Evolutionary conservation across 64 coral and sea anemone species (phyloP).

Genomic region (Orbicella faveolata): DNA sequence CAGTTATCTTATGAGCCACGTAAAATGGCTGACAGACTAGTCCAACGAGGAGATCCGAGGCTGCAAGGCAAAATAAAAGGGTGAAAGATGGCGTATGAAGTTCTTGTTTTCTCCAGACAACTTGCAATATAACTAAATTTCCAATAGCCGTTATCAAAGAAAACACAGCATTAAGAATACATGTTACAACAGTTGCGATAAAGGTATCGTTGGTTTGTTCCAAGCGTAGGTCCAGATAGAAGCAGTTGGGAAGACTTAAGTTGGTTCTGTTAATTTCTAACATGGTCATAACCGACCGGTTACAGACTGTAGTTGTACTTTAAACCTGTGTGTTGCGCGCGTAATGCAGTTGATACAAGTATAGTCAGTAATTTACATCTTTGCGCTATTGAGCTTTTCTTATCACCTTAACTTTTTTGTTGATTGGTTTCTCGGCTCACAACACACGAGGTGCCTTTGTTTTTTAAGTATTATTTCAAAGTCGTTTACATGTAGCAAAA

Average conservation of each 20-base stretch:
- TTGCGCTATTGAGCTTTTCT: too few species aligned
- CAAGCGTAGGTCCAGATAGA: background rate
- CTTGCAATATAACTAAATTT: slow-evolving; percentile 7
- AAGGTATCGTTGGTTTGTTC: background rate
- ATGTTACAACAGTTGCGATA: slow-evolving; percentile 18
- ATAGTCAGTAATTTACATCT: too few species aligned
- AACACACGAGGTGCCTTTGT: too few species aligned
- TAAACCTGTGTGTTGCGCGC: too few species aligned
- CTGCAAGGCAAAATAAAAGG: slow-evolving; percentile 8
- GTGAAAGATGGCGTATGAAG: slow-evolving; percentile 36
- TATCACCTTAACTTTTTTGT: too few species aligned
- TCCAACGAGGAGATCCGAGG: slow-evolving; percentile 35
- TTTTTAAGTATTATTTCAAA: too few species aligned
- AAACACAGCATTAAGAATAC: slow-evolving; percentile 16
- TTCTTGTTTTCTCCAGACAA: background rate
- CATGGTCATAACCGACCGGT: too few species aligned
- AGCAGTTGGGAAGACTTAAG: background rate
- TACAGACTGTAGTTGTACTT: too few species aligned
- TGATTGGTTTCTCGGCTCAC: too few species aligned
- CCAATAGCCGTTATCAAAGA: background rate
- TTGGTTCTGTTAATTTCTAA: background rate
- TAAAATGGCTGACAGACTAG: slow-evolving; percentile 25
- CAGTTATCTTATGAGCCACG: slow-evolving; percentile 32
- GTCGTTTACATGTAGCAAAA: too few species aligned
- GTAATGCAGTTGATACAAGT: too few species aligned